Evolutionary conservation across 2,888 invertebrate genomes (phyloP).

Genomic region (Agonopterix arenella): DNA sequence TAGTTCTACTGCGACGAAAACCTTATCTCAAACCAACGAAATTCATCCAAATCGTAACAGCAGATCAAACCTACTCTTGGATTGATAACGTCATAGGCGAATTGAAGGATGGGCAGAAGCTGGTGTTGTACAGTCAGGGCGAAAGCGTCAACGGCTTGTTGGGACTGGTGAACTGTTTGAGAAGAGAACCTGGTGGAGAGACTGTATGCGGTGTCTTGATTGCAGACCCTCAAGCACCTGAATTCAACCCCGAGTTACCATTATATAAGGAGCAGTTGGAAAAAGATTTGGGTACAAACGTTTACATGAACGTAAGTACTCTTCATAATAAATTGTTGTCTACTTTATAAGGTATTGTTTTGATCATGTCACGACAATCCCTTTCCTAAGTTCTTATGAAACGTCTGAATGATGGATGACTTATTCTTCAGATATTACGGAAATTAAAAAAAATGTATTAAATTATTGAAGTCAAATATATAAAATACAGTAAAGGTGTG

Average conservation of each 20-base stretch:
- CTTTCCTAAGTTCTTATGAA: too few relatives aligned
- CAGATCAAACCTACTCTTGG: slow-evolving; percentile 68
- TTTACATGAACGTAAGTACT: slow-evolving; percentile 77
- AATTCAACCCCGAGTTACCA: slow-evolving; percentile 79
- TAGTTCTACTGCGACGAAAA: slow-evolving; percentile 72
- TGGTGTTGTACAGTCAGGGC: slow-evolving; percentile 81
- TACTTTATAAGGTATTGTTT: too few relatives aligned
- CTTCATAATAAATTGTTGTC: too few relatives aligned
- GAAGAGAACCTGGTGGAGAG: slow-evolving; percentile 86
- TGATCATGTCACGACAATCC: too few relatives aligned
- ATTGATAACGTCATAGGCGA: slow-evolving; percentile 66
- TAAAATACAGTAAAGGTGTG: too few relatives aligned
- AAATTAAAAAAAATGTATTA: too few relatives aligned
- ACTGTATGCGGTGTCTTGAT: slow-evolving; percentile 79
- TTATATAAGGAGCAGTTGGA: slow-evolving; percentile 81
- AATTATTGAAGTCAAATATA: too few relatives aligned
- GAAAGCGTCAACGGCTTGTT: slow-evolving; percentile 87
- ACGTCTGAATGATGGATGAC: too few relatives aligned
- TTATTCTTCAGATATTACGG: too few relatives aligned
- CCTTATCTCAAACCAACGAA: slow-evolving; percentile 57
- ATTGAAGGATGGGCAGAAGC: slow-evolving; percentile 56
- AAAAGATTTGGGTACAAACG: slow-evolving; percentile 88
- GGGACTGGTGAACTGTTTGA: slow-evolving; percentile 92
- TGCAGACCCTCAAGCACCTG: slow-evolving; percentile 78
- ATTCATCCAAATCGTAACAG: slow-evolving; percentile 58